Evolutionary conservation across 2,888 invertebrate species (phyloP), one percentile per base, ranked within the genome.

Genomic region (Helleia helle): DNA sequence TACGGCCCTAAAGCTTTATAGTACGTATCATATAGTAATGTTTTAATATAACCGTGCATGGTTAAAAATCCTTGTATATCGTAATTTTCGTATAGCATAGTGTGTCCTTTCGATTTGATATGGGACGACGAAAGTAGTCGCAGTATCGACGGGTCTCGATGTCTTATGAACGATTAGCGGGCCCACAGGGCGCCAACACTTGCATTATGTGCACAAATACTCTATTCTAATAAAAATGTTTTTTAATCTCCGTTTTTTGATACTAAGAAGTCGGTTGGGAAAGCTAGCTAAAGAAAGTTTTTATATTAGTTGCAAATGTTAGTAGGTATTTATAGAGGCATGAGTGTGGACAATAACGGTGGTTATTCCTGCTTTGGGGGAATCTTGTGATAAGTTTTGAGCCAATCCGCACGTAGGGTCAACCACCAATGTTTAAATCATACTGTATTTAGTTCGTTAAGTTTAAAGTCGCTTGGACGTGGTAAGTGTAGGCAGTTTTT

Each of bases 341-440:
- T 69, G 75, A 71, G 68, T 64, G 71, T 66, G 79, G 81, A 81
- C 83, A 83, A 81, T 83, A 81, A 81, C 47, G 69, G 71, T 71
- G 73, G 74, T 68, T 58, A 56, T 65, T 64, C 66, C 65, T 59
- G 58, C 61, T 47, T 50, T 28, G 41, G 54, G 52, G 59, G 36
- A 59, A 51, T 58, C 63, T 58, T 75, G 79, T 73, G 74, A 75
- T 75, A 74, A 56, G 61, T 57, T 56, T 42, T 39, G 50, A 62
- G 64, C 64, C 62, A 62, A 59, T 55, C 55, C 44, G 54, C 49
- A 48, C 41, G 45, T 44, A 54, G 67, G 38, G 57, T 56, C 63
- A 46, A 56, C 72, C 69, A 70, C 72, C 70, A 66, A 51, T 51
- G 54, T 56, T 71, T 62, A 65, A 67, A 64, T 60, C 62, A 66